Evolutionary conservation across 2,113 vertebrate species (phyloP), one percentile per base, ranked within the genome.

Genomic region (Corythaixoides concolor): DNA sequence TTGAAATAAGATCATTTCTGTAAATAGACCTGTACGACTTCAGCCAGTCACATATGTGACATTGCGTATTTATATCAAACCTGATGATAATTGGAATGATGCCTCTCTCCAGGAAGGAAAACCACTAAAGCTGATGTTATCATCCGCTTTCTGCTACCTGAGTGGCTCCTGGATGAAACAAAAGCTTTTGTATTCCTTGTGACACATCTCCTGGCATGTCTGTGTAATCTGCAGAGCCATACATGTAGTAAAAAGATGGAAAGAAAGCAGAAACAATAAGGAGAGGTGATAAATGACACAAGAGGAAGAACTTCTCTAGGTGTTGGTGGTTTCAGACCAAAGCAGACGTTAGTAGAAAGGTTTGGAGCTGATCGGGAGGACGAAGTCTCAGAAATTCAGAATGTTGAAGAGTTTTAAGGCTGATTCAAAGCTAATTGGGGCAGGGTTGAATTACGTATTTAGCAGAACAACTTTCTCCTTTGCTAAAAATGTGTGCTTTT

Each of bases 21-120:
- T 20, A 41, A 70, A 43, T 30, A 26, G 70, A 81, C 18, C 68
- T 59, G 63, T 7, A 43, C 76, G 60, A 55, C 56, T 68, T 33
- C 26, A 84, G 47, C 41, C 76, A 67, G 80, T 56, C 56, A 66
- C 76, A 64, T 15, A 3, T 8, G 32, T 55, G 76, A 74, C 89
- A 56, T 15, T 1, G 0, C 0, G 0, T 37, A 56, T 87, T 75
- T 30, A 3, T 43, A 50, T 64, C 89, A 85, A 47, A 19, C 35
- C 6, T 9, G 2, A 37, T 10, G 56, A 43, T 72, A 52, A 15
- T 12, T 33, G 77, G 80, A n/a, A 5, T 7, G 76, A 45, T 0
- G 5, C 49, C 45, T 32, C 68, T 69, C n/a, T 58, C 37, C 37
- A 20, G 69, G 60, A 67, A 55, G 39, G 26, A 72, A 43, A 75